Evolutionary conservation across 2,113 vertebrate species (phyloP), one percentile per base, ranked within the genome.

Genomic region (Helogale parvula): DNA sequence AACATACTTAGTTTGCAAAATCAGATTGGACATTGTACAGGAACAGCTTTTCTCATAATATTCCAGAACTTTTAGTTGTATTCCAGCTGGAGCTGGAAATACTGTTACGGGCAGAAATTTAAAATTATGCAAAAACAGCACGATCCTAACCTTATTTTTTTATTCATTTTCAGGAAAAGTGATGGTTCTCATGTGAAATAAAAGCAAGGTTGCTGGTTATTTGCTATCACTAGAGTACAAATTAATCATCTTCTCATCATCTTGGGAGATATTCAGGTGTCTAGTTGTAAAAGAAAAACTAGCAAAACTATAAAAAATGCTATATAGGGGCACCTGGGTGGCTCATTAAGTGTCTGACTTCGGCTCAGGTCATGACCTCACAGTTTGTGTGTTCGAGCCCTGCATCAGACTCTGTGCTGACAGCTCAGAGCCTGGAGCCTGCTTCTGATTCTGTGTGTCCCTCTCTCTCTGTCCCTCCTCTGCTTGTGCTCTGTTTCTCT

Each of bases 41-140:
- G 57, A 96, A 95, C 88, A 92, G 63, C 54, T 87, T 93, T 97
- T 83, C 86, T 90, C 66, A 50, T 85, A 92, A 52, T 81, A 96
- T 65, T 71, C 88, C 14, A 63, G 33, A 35, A 50, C 47, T 82
- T 93, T 71, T 41, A 23, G 15, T 84, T 95, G 57, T 74, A 94
- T 94, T 87, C 63, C 83, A 97, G n/a, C 38, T 80, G 35, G 38
- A 93, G 35, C 74, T 88, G 82, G 33, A 97, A 92, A 96, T 66
- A 79, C 6, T 31, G 63, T 31, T n/a, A 47, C 33, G 25, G 19
- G 23, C 71, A 90, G 69, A 98, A 86, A 86, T 65, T 68, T 85
- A 60, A 88, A 93, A 71, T 82, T 47, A 31, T 65, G 47, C 89
- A 66, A 94, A 93, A 95, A 93, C n/a, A 91, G 38, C n/a, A 82